Conservation (phyloP, 2,888 invertebrate species). For the Gymnocheta viridis region DNA sequence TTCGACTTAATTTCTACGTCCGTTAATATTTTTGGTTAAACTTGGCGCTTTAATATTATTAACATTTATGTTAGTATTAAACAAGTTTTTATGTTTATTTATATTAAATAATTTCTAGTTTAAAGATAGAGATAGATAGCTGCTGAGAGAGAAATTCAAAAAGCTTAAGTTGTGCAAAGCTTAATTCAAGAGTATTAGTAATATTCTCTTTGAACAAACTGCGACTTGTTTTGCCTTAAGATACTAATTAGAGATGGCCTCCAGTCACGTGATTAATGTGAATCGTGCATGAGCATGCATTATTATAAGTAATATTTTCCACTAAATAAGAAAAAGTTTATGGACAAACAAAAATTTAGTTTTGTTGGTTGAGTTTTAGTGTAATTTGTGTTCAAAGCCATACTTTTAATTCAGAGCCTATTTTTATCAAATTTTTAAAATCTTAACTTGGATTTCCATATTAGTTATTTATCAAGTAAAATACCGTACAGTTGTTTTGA, state of each 20-base stretch:
- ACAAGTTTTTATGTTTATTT: slow-evolving; percentile 40
- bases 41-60: slow-evolving; percentile 29
- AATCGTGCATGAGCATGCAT: no score
- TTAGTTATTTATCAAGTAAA: no score
- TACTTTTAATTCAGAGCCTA: no score
- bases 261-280: no score
- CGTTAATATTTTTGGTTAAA: slow-evolving; percentile 22
- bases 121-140: background rate
- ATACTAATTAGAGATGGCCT: background rate
- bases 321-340: no score
- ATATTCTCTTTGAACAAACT: background rate
- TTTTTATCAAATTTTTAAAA: no score
- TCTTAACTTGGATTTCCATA: no score
- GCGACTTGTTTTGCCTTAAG: background rate
- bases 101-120: slow-evolving; percentile 21
- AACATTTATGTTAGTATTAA: slow-evolving; percentile 30
- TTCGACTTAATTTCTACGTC: slow-evolving; percentile 30
- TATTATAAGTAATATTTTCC: no score
- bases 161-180: slow-evolving; percentile 7
- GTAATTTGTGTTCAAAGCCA: no score
- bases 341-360: no score
- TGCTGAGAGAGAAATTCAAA: background rate
- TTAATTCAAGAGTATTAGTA: slow-evolving; percentile 2
- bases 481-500: no score
- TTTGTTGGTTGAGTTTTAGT: no score